These are phyloP conservation scores for Thera britannica DNA, from an alignment of 2,888 invertebrate species.

Conservation along the genomic window DNA sequence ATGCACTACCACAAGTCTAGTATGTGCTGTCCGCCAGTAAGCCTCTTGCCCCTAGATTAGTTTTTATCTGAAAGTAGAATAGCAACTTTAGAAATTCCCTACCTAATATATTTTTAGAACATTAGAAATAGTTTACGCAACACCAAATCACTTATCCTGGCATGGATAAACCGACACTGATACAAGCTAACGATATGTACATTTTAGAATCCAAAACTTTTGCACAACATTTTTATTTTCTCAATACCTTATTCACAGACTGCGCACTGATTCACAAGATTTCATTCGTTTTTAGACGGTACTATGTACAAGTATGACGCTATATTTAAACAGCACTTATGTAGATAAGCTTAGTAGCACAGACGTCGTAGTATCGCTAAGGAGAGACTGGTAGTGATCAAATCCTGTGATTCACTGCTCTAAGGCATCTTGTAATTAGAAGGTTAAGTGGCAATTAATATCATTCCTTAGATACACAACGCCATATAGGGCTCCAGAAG, in stretches of 20 bases:
- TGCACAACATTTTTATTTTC: slow-evolving; percentile 13
- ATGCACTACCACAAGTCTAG: slow-evolving; percentile 63
- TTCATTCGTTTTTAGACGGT: slow-evolving; percentile 42
- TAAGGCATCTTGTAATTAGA: slow-evolving; percentile 62
- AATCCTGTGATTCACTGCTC: slow-evolving; percentile 70
- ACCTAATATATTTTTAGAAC: slow-evolving; percentile 21
- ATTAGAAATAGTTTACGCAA: neutral
- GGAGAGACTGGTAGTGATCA: slow-evolving; percentile 71
- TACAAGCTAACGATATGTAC: neutral
- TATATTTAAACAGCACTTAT: slow-evolving; percentile 70
- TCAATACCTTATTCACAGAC: slow-evolving; percentile 14
- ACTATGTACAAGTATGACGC: slow-evolving; percentile 44
- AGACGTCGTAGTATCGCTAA: slow-evolving; percentile 64
- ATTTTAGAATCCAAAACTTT: slow-evolving; percentile 11
- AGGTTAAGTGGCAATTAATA: slow-evolving; percentile 74
- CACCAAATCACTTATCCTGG: slow-evolving; percentile 19
- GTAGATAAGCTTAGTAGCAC: slow-evolving; percentile 62
- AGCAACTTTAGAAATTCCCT: slow-evolving; percentile 48
- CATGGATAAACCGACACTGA: slow-evolving; percentile 17
- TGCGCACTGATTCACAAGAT: slow-evolving; percentile 38
- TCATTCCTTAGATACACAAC: slow-evolving; percentile 47
- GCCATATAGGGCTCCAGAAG: slow-evolving; percentile 1
- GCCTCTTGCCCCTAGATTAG: slow-evolving; percentile 64
- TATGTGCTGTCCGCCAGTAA: slow-evolving; percentile 63
- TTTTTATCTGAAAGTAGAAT: slow-evolving; percentile 59